Percentiles rank a stretch among this genome's conserved stretches.
phyloP scores from a whole-genome alignment of 2,888 invertebrate species.

The Cataglyphis cursor region DNA sequence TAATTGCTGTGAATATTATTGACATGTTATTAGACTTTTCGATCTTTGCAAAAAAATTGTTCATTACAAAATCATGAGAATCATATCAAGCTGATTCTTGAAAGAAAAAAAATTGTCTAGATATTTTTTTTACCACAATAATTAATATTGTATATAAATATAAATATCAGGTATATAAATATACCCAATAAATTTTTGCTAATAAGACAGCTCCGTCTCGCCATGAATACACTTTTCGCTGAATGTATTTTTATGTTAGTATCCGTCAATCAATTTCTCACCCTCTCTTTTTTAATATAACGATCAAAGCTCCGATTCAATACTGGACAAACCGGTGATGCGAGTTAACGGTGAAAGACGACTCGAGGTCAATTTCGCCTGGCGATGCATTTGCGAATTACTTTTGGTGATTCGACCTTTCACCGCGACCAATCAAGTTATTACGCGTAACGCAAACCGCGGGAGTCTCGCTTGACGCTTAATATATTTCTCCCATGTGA shows the following conservation, averaged over 20 bases:
- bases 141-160: not conserved
- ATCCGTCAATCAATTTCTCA: conserved; percentile 6
- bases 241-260: conserved; percentile 2
- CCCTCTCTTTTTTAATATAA: conserved; percentile 45
- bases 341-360: conserved; percentile 57
- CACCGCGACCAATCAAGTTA: conserved; percentile 57
- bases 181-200: not conserved
- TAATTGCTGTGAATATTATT: conserved; percentile 9
- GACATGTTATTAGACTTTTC: conserved; percentile 24
- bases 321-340: conserved; percentile 47
- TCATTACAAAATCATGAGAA: not conserved
- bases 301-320: conserved; percentile 52
- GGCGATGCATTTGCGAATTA: conserved; percentile 55
- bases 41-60: conserved; percentile 1
- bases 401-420: conserved; percentile 59
- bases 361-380: conserved; percentile 51
- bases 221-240: conserved; percentile 6
- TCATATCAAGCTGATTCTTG: not conserved
- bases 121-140: not conserved
- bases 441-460: conserved; percentile 58
- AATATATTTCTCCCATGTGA: conserved; percentile 51
- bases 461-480: conserved; percentile 53
- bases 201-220: not conserved
- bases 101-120: not conserved
- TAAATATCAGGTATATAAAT: not conserved